These are phyloP conservation scores for Morelia viridis DNA, from an alignment of 2,797 vertebrate species.

Conservation along the genomic window DNA sequence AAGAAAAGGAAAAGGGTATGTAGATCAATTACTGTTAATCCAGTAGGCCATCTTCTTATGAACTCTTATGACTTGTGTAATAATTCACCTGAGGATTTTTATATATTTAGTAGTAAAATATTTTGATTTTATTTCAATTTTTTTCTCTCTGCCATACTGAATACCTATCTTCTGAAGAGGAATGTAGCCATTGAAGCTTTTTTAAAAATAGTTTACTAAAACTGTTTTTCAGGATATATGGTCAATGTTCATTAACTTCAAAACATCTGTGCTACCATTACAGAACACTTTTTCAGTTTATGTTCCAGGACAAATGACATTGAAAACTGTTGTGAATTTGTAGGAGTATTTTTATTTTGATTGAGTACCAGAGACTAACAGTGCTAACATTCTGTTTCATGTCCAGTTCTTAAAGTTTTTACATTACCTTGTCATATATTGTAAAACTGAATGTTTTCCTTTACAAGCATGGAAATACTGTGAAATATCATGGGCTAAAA, in stretches of 20 bases:
- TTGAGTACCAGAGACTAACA: neutral
- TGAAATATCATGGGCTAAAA: neutral
- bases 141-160: neutral
- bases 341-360: neutral
- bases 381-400: neutral
- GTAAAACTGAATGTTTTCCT: conserved; percentile 7
- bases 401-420: neutral
- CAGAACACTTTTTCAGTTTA: neutral
- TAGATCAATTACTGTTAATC: neutral
- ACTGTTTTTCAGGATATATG: neutral
- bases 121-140: neutral
- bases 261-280: neutral
- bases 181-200: neutral
- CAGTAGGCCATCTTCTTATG: neutral
- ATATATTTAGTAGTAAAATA: neutral
- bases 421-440: neutral
- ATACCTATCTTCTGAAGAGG: neutral
- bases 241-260: neutral
- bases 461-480: neutral
- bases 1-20: conserved; percentile 98
- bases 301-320: neutral
- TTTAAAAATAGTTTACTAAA: neutral
- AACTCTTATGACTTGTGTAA: neutral
- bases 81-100: neutral
- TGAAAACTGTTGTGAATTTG: neutral